A percentile compares a stretch with the other conserved stretches of the same genome.
phyloP scores from a whole-genome alignment of 2,888 invertebrate genomes.

The Thysanoteuthis rhombus region DNA sequence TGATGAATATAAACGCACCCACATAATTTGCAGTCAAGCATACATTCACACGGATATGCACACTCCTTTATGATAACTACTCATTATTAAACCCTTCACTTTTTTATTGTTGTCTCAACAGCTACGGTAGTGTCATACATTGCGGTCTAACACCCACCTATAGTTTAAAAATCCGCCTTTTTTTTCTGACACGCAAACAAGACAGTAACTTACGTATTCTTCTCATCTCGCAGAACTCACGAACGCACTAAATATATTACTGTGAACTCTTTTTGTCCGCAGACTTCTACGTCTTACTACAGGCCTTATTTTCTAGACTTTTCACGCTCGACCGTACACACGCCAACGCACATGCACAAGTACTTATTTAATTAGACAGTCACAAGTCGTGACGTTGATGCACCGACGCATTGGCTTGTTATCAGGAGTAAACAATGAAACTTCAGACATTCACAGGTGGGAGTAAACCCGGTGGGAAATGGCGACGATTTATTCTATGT shows the following conservation, averaged over 20 bases:
- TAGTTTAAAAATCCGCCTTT: not conserved
- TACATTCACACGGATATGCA: not conserved
- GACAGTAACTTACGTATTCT: not conserved
- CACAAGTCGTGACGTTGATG: not conserved
- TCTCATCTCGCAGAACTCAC: not conserved
- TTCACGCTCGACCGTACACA: not conserved
- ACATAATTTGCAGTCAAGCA: not conserved
- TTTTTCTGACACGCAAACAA: not conserved
- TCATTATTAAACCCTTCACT: not conserved
- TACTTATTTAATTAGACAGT: not conserved
- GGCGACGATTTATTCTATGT: not conserved
- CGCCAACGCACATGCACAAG: not conserved
- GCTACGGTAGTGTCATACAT: not conserved
- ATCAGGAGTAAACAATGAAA: not conserved
- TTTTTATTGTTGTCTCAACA: not conserved
- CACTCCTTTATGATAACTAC: not conserved
- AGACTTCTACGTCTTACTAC: not conserved
- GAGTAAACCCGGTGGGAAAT: not conserved
- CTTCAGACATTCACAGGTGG: not conserved
- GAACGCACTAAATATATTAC: not conserved
- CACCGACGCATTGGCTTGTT: not conserved
- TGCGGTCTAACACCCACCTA: not conserved
- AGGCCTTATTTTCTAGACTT: not conserved
- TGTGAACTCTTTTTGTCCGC: not conserved
- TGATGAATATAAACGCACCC: too few species aligned